A percentile compares a stretch with the other conserved stretches of the same genome.
phyloP scores from a whole-genome alignment of 2,797 vertebrate species.

The Myiotriccus ornatus region DNA sequence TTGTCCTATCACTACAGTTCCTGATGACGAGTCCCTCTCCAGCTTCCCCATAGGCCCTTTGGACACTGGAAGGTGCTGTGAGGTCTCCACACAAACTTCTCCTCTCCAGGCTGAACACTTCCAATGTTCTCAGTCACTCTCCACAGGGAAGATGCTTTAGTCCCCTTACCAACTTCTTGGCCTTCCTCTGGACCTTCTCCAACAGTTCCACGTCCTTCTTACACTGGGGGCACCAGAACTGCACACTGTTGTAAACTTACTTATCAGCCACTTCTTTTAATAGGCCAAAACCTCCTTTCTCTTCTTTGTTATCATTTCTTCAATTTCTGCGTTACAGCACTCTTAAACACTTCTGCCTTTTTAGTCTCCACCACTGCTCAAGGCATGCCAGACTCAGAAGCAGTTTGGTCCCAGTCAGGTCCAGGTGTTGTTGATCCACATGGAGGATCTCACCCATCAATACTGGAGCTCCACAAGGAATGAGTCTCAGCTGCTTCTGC shows the following conservation, averaged over 20 bases:
- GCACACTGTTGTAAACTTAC: rapidly evolving
- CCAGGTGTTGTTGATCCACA: not conserved
- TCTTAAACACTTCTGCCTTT: not conserved
- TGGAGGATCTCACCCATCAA: not conserved
- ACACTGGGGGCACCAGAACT: rapidly evolving
- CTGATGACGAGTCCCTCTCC: not conserved
- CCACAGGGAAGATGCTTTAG: not conserved
- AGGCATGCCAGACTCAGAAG: not conserved
- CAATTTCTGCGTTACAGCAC: too few relatives aligned
- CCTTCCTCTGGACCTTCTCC: not conserved
- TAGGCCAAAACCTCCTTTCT: not conserved
- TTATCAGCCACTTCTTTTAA: not conserved
- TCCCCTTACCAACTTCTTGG: not conserved
- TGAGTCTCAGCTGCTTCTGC: not conserved
- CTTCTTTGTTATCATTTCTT: not conserved
- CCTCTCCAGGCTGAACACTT: not conserved
- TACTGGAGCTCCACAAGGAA: not conserved
- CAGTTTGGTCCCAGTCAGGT: not conserved
- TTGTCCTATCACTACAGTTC: not conserved
- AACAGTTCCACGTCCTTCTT: not conserved
- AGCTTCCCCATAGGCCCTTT: not conserved
- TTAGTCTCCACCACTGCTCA: not conserved
- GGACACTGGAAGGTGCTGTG: not conserved
- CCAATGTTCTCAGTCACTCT: not conserved
- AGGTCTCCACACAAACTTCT: not conserved